Evolutionary conservation across 1,140 invertebrate species (phyloP), one percentile per base, ranked within the genome.

Genomic region (Battus philenor): DNA sequence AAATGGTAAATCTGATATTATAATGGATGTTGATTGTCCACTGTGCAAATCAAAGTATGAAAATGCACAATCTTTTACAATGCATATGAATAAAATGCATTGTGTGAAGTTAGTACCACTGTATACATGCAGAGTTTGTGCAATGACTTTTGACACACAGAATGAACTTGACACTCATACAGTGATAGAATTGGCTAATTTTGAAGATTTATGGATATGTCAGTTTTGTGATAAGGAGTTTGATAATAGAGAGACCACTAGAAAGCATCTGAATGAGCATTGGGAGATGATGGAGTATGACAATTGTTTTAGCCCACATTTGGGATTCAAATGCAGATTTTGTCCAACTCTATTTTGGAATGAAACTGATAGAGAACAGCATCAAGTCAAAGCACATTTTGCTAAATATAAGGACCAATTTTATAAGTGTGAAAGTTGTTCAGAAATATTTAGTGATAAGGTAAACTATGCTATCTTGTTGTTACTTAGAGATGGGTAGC

Each of bases 171-270:
- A 68, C 10, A 64, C 18, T 39, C 85, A 87, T 60, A 54, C 55
- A 18, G 18, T 33, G 4, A 54, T 73, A 12, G 81, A 87, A 44
- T 46, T 78, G 26, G 56, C 54, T 0, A 66, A 83, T 2, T 87
- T 86, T 60, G 72, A 81, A 13, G 76, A 87, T 38, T 46, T 87
- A 2, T 87, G 80, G 75, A 49, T 87, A 4, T 87, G 85, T 64
- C 85, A 87, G 53, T 84, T 86, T 57, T 87, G 85, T 69, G 82
- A 87, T 20, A 77, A 71, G 47, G 85, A 86, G 45, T 87, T 84
- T 69, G 60, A 72, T 41, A 69, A 76, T 22, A 59, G 84, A 43
- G 73, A 74, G 43, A 30, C 34, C 1, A 71, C 74, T 1, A 72
- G 85, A 34, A 49, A 48, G 5, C 85, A 87, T 51, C 50, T 87